phyloP scores from a whole-genome alignment of 2,797 vertebrate genomes.

The Peromyscus nudipes region DNA sequence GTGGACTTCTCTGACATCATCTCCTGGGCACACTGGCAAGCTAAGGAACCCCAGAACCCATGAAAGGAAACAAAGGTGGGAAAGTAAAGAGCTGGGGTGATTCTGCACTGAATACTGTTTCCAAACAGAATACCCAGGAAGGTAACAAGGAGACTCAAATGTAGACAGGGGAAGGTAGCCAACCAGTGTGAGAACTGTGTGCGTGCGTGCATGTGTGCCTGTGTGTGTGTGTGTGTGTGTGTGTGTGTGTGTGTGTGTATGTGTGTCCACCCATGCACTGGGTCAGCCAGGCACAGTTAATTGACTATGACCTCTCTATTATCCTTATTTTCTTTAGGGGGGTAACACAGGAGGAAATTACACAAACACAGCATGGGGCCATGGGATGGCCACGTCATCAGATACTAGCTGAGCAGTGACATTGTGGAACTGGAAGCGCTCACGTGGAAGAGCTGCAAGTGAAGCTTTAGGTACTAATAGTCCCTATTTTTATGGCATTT shows the following conservation, averaged over 20 bases:
- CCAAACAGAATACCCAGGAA: neutral
- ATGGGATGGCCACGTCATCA: neutral
- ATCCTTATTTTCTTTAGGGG: neutral
- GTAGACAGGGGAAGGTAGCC: no score
- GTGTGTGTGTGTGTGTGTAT: neutral
- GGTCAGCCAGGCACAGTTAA: neutral
- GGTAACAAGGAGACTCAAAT: no score
- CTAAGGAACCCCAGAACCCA: neutral
- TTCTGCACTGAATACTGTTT: neutral
- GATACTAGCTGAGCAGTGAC: neutral
- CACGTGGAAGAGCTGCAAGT: neutral
- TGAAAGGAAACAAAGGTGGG: rapidly evolving
- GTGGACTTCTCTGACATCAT: neutral
- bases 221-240: rapidly evolving
- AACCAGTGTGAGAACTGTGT: neutral
- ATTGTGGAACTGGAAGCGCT: conserved; percentile 3
- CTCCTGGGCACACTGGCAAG: neutral
- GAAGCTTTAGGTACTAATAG: neutral
- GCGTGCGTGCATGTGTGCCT: rapidly evolving
- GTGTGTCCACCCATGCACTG: rapidly evolving
- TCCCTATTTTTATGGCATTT: neutral
- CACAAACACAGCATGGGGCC: neutral
- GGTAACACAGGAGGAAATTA: neutral
- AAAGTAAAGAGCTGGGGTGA: neutral
- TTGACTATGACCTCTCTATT: rapidly evolving